A percentile compares a stretch with the other conserved stretches of the same genome.
phyloP scores from a whole-genome alignment of 2,888 invertebrate species.

The Antheraea yamamai region DNA sequence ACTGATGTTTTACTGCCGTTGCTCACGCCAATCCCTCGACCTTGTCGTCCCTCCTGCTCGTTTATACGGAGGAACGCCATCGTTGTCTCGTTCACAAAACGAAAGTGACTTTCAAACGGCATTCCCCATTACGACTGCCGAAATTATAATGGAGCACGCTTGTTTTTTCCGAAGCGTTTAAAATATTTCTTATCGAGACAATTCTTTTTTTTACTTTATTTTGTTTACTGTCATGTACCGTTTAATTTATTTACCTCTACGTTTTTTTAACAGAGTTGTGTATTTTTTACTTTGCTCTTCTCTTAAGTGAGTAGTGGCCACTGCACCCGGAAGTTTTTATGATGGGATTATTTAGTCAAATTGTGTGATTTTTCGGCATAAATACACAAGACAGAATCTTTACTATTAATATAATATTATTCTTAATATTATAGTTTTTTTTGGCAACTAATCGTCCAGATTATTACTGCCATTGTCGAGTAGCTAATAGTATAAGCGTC shows the following conservation, averaged over 20 bases:
- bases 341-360: neutral
- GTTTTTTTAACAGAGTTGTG: neutral
- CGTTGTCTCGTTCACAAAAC: conserved; percentile 33
- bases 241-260: neutral
- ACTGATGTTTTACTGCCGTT: conserved; percentile 38
- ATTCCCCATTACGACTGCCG: conserved; percentile 46
- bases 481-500: too few species aligned
- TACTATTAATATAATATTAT: too few species aligned
- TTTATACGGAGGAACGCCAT: conserved; percentile 23
- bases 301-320: neutral
- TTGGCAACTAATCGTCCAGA: too few species aligned
- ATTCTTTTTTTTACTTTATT: conserved; percentile 11
- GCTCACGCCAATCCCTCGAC: conserved; percentile 48
- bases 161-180: conserved; percentile 32
- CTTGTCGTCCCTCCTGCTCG: conserved; percentile 34
- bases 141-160: conserved; percentile 50
- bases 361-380: neutral
- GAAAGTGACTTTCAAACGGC: conserved; percentile 48
- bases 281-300: neutral
- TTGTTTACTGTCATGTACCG: neutral
- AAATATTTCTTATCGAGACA: conserved; percentile 19
- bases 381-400: neutral
- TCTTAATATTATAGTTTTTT: too few species aligned
- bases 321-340: neutral
- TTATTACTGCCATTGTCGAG: too few species aligned